These are phyloP conservation scores for Aphelinus atriplicis DNA, from an alignment of 1,140 invertebrate species.

Conservation along the genomic window DNA sequence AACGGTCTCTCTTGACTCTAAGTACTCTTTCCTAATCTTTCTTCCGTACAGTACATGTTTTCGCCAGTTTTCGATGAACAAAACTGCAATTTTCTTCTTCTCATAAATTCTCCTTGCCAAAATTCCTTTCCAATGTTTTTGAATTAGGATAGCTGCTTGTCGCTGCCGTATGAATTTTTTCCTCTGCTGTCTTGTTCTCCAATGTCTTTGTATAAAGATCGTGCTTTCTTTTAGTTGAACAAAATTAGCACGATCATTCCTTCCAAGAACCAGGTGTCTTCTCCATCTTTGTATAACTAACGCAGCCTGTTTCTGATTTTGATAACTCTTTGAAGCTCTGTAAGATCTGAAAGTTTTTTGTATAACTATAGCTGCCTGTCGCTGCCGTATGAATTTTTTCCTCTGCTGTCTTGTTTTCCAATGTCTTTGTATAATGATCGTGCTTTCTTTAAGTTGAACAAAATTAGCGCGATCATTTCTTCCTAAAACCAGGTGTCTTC, in stretches of 20 bases:
- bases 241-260: constrained; percentile 22
- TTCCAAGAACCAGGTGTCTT: constrained; percentile 19
- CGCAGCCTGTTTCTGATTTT: constrained; percentile 8
- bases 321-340: constrained; percentile 1
- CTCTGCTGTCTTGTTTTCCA: constrained; percentile 48
- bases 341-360: constrained; percentile 42
- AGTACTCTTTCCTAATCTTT: constrained; percentile 45
- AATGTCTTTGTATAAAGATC: constrained; percentile 39
- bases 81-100: constrained; percentile 44
- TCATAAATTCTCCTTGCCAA: constrained; percentile 34
- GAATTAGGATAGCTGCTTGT: constrained; percentile 43
- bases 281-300: constrained; percentile 39
- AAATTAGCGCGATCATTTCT: constrained; percentile 49
- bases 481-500: constrained; percentile 36
- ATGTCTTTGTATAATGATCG: constrained; percentile 51
- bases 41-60: constrained; percentile 43
- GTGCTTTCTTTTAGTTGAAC: background rate
- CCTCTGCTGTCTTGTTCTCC: constrained; percentile 22
- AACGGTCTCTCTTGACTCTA: constrained; percentile 47
- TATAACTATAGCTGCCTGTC: constrained; percentile 39
- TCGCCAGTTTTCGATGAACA: constrained; percentile 50
- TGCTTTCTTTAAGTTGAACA: constrained; percentile 43
- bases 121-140: constrained; percentile 51
- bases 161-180: constrained; percentile 19
- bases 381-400: constrained; percentile 22